These are phyloP conservation scores for Anomalospiza imberbis DNA, from an alignment of 2,797 vertebrate species.

Conservation along the genomic window DNA sequence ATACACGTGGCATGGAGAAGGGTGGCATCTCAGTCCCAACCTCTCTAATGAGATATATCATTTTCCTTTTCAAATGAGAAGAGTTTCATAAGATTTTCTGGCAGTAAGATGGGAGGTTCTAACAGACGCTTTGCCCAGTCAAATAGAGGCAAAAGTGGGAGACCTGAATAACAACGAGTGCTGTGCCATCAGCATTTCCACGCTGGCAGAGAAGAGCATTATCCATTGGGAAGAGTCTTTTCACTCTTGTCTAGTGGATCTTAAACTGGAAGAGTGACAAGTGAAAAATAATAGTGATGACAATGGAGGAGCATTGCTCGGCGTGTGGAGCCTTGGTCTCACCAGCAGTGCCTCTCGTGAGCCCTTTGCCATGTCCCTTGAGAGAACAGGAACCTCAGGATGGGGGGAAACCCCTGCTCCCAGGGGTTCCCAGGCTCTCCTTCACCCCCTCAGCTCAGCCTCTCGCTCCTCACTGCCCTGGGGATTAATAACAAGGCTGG, in stretches of 20 bases:
- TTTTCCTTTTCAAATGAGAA: background rate
- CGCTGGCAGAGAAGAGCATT: background rate
- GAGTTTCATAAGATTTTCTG: background rate
- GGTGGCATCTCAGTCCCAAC: background rate
- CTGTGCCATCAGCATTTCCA: slow-evolving; percentile 4
- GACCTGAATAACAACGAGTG: background rate
- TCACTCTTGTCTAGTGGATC: background rate
- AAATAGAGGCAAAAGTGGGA: background rate
- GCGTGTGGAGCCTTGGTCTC: background rate
- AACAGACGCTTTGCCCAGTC: background rate
- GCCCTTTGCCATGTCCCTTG: accelerated
- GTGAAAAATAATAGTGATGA: background rate
- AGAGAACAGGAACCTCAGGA: background rate
- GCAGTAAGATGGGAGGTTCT: accelerated
- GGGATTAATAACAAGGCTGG: background rate
- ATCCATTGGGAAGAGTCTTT: background rate
- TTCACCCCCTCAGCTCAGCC: background rate
- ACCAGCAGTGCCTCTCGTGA: background rate
- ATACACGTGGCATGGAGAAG: accelerated
- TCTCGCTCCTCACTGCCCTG: background rate
- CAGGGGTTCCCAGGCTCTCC: too few relatives aligned
- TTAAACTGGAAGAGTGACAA: background rate
- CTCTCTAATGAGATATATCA: background rate
- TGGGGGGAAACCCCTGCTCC: background rate
- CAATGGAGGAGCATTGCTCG: background rate